A percentile compares a stretch with the other conserved stretches of the same genome.
phyloP scores from a whole-genome alignment of 2,113 vertebrate species.

The Bujurquina vittata region DNA sequence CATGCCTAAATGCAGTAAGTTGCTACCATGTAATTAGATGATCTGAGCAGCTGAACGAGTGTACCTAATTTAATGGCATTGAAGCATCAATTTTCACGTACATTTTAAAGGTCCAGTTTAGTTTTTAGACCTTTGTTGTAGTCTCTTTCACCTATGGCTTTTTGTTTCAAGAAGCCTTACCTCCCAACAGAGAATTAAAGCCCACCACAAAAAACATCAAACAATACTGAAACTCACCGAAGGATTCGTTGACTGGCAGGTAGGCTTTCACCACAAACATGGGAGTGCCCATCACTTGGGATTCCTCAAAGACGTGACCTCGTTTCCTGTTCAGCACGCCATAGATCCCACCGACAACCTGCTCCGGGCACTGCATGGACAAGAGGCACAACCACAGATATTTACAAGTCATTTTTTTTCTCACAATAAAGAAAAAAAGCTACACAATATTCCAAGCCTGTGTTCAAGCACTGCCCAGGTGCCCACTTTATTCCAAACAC shows the following conservation, averaged over 20 bases:
- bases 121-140: not conserved
- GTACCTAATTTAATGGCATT: not conserved
- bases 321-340: constrained; percentile 92
- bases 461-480: not conserved
- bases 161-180: not conserved
- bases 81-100: not conserved
- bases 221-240: constrained; percentile 81
- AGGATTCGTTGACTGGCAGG: constrained; percentile 93
- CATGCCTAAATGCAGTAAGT: not conserved
- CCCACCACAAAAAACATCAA: not conserved
- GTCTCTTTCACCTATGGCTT: not conserved
- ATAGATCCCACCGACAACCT: constrained; percentile 92
- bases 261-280: constrained; percentile 94
- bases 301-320: constrained; percentile 93
- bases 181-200: not conserved
- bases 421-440: not conserved
- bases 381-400: not conserved
- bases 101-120: not conserved
- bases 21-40: not conserved
- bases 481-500: not conserved
- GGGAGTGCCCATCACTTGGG: constrained; percentile 92
- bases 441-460: not conserved
- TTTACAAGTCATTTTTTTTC: not conserved
- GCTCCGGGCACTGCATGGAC: constrained; percentile 86
- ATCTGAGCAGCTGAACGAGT: not conserved